These are phyloP conservation scores for Eurystomus gularis DNA, from an alignment of 2,113 vertebrate genomes.

Conservation along the genomic window DNA sequence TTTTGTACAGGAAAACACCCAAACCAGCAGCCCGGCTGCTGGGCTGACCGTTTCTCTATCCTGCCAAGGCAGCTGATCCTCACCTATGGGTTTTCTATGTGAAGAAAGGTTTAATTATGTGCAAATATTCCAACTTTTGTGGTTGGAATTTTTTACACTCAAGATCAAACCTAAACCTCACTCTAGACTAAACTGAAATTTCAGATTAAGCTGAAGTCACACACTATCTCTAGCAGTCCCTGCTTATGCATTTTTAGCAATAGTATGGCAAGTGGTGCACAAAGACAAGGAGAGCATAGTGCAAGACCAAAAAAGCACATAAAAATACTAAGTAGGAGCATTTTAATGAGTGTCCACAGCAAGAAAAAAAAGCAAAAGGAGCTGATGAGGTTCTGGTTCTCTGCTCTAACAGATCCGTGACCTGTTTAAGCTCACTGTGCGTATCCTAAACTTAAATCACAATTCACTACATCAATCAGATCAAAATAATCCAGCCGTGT, in stretches of 20 bases:
- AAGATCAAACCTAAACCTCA: too few relatives aligned
- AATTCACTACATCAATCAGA: neutral
- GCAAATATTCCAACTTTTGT: neutral
- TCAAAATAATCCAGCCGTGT: neutral
- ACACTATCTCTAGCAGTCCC: neutral
- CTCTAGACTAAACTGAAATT: too few relatives aligned
- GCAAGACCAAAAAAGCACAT: neutral
- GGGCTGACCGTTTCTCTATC: accelerated
- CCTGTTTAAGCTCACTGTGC: neutral
- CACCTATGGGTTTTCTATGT: neutral
- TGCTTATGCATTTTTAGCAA: neutral
- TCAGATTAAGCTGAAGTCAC: neutral
- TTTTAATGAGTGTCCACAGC: neutral
- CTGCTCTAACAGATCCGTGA: neutral
- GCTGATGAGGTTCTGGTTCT: neutral
- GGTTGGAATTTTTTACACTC: neutral
- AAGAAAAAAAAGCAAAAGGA: neutral
- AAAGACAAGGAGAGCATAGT: neutral
- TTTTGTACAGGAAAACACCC: neutral
- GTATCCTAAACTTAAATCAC: neutral
- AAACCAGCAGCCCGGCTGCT: neutral
- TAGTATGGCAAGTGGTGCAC: neutral
- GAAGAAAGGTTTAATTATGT: neutral
- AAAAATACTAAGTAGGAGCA: neutral
- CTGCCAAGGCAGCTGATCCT: neutral